Evolutionary conservation across 1,140 invertebrate species (phyloP).

Genomic region (Drosophila mayri): DNA sequence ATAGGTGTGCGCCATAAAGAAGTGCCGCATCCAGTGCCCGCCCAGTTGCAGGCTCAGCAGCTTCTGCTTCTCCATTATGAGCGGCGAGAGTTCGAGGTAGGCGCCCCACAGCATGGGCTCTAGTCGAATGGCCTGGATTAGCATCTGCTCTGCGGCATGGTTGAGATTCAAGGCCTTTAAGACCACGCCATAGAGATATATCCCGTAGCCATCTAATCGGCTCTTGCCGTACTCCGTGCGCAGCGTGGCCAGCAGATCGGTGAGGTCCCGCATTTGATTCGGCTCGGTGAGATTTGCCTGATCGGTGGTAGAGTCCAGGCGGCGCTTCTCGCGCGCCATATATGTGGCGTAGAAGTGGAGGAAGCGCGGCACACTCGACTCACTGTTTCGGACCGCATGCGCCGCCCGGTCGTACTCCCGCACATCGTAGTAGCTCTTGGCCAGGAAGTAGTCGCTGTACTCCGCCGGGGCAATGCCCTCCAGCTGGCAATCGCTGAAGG

Average conservation of each 20-base stretch:
- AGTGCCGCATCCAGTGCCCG: conserved; percentile 97
- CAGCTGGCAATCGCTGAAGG: conserved; percentile 66
- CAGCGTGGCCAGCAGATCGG: conserved; percentile 86
- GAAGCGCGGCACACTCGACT: conserved; percentile 89
- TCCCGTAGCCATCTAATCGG: conserved; percentile 93
- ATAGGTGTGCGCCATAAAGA: conserved; percentile 96
- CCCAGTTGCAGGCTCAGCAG: conserved; percentile 90
- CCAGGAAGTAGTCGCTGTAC: conserved; percentile 91
- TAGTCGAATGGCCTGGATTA: conserved; percentile 91
- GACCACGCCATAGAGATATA: conserved; percentile 97
- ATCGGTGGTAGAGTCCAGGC: conserved; percentile 93
- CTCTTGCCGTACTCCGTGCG: conserved; percentile 87
- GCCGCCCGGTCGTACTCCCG: conserved; percentile 97
- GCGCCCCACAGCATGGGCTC: conserved; percentile 96
- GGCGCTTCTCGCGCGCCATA: conserved; percentile 95
- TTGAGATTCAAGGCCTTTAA: conserved; percentile 94
- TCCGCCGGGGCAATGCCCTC: conserved; percentile 86
- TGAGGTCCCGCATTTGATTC: conserved; percentile 86
- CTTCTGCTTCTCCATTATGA: conserved; percentile 92
- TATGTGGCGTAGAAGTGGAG: conserved; percentile 94
- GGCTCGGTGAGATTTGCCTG: conserved; percentile 89
- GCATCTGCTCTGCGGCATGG: conserved; percentile 90
- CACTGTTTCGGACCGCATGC: conserved; percentile 91
- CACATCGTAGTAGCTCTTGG: conserved; percentile 96
- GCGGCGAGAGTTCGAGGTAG: conserved; percentile 95